These are phyloP conservation scores for Pontoporia blainvillei DNA, from an alignment of 2,113 vertebrate genomes.

Conservation along the genomic window DNA sequence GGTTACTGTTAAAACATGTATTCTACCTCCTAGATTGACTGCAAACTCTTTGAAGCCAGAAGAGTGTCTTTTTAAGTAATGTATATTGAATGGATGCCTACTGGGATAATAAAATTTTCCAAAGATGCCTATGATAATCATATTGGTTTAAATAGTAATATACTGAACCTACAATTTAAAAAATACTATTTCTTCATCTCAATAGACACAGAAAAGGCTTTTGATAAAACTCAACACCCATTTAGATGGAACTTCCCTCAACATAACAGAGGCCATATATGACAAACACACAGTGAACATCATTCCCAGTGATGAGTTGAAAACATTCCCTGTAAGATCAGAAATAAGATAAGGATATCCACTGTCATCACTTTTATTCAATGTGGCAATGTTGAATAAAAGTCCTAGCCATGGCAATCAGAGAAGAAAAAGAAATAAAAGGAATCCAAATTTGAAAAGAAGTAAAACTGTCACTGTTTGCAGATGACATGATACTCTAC, in stretches of 20 bases:
- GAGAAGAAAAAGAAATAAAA: not conserved
- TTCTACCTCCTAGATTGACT: not conserved
- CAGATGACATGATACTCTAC: not conserved
- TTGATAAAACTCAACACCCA: not conserved
- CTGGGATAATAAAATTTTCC: not conserved
- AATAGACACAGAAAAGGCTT: not conserved
- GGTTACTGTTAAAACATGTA: not conserved
- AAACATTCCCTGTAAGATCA: not conserved
- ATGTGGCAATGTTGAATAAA: not conserved
- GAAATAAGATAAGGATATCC: not conserved
- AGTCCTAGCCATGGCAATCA: not conserved
- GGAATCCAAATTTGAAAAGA: not conserved
- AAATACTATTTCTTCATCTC: not conserved
- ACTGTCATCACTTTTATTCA: not conserved
- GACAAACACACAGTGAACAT: not conserved
- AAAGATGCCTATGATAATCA: not conserved
- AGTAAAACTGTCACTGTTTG: not conserved
- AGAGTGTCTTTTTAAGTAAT: not conserved
- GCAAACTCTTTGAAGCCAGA: not conserved
- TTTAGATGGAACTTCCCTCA: not conserved
- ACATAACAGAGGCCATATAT: not conserved
- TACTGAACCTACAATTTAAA: not conserved
- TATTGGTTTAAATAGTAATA: slow-evolving; percentile 3
- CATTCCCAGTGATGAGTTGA: not conserved
- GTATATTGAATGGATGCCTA: not conserved